phyloP scores from a whole-genome alignment of 2,888 invertebrate species.

The Mesorhabditis sp. region DNA sequence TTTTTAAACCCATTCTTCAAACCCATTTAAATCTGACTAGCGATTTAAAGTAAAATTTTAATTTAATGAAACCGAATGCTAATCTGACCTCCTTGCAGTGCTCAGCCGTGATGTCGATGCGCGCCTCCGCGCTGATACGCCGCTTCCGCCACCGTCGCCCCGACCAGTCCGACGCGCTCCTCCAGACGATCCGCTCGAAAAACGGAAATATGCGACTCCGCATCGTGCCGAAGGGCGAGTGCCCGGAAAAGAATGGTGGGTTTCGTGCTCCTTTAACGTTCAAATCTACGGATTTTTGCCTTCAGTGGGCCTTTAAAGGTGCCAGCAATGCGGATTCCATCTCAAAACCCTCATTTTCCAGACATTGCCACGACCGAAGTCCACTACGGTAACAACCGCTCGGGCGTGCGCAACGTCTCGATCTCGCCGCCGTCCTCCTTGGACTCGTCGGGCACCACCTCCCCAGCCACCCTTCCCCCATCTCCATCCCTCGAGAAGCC shows the following conservation, averaged over 20 bases:
- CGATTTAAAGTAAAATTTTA: not conserved
- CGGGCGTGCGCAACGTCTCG: not conserved
- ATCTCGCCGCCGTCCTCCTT: constrained; percentile 12
- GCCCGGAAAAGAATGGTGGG: constrained; percentile 3
- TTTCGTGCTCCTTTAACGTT: no score
- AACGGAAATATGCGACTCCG: constrained; percentile 40
- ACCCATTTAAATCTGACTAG: not conserved
- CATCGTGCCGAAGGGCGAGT: constrained; percentile 27
- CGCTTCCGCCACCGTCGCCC: constrained; percentile 43
- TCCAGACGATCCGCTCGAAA: constrained; percentile 35
- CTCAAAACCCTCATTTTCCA: not conserved
- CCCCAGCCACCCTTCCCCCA: constrained; percentile 3
- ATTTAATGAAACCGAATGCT: not conserved
- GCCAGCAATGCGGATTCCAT: no score
- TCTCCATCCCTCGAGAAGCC: not conserved
- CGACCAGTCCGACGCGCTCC: constrained; percentile 27
- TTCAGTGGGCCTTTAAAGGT: no score
- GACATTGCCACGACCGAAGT: not conserved
- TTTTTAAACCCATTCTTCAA: not conserved
- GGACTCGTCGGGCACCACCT: constrained; percentile 19
- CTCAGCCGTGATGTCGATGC: constrained; percentile 39
- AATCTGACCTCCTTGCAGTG: constrained; percentile 27
- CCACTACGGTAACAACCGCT: not conserved
- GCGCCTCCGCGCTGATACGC: constrained; percentile 45
- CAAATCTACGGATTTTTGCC: no score